phyloP scores from a whole-genome alignment of 1,140 invertebrate genomes.

The Bombus affinis region DNA sequence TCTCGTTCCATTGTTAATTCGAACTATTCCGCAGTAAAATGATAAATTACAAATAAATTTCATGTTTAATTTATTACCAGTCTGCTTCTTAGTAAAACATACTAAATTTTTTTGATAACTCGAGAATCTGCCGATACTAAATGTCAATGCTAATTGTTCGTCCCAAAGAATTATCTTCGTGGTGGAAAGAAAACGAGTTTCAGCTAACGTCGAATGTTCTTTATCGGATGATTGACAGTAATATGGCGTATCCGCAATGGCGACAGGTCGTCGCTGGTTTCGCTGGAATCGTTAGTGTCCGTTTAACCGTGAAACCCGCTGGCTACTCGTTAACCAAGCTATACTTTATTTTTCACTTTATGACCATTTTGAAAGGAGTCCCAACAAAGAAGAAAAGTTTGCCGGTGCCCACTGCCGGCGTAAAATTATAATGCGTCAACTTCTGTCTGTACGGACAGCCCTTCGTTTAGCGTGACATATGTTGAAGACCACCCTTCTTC shows the following conservation, averaged over 20 bases:
- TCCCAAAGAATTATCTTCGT: neutral
- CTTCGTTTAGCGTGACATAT: constrained; percentile 53
- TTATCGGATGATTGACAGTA: constrained; percentile 37
- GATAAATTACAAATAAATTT: neutral
- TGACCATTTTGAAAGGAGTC: neutral
- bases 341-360: constrained; percentile 19
- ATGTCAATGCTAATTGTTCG: constrained; percentile 12
- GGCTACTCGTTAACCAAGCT: constrained; percentile 14
- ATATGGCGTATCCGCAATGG: constrained; percentile 21
- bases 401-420: constrained; percentile 22
- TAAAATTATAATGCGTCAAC: constrained; percentile 54
- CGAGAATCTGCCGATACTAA: neutral
- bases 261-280: constrained; percentile 14
- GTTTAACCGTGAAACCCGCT: constrained; percentile 12
- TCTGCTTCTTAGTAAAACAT: neutral
- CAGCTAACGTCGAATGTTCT: neutral
- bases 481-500: constrained; percentile 38
- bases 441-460: constrained; percentile 48
- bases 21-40: too few species aligned
- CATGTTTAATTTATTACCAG: neutral
- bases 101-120: neutral
- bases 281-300: constrained; percentile 19
- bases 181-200: neutral
- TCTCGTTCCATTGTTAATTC: neutral
- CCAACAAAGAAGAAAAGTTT: constrained; percentile 23